These are phyloP conservation scores for Drosophila santomea DNA, from an alignment of 1,140 invertebrate genomes.

Conservation along the genomic window DNA sequence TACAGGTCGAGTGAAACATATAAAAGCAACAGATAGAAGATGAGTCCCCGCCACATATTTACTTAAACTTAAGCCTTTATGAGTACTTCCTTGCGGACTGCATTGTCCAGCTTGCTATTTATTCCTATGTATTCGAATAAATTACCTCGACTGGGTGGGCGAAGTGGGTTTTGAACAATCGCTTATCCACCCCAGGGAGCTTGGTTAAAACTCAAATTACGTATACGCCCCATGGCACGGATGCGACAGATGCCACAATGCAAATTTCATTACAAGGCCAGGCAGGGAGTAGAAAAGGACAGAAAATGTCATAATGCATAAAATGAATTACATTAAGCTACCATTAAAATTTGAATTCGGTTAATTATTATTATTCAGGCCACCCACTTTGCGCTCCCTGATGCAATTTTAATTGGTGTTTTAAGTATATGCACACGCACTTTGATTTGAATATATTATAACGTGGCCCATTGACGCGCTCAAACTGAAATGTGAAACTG, in stretches of 20 bases:
- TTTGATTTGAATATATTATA: constrained; percentile 51
- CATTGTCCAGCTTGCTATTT: not conserved
- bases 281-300: not conserved
- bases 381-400: constrained; percentile 5
- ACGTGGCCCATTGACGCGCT: not conserved
- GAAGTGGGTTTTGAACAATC: constrained; percentile 8
- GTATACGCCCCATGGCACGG: constrained; percentile 40
- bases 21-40: constrained; percentile 12
- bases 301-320: constrained; percentile 45
- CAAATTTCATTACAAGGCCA: constrained; percentile 46
- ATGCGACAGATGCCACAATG: constrained; percentile 43
- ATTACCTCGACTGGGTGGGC: not conserved
- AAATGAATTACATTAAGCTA: constrained; percentile 43
- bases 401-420: constrained; percentile 46
- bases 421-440: constrained; percentile 21
- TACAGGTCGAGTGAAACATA: constrained; percentile 6
- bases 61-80: constrained; percentile 2
- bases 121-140: constrained; percentile 1
- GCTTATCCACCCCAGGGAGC: not conserved
- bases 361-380: not conserved
- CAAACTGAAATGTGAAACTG: not conserved
- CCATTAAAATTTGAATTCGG: constrained; percentile 53
- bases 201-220: constrained; percentile 36
- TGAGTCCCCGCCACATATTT: not conserved
- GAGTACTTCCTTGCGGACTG: not conserved